phyloP scores from a whole-genome alignment of 1,140 invertebrate species.

The Temnothorax longispinosus region DNA sequence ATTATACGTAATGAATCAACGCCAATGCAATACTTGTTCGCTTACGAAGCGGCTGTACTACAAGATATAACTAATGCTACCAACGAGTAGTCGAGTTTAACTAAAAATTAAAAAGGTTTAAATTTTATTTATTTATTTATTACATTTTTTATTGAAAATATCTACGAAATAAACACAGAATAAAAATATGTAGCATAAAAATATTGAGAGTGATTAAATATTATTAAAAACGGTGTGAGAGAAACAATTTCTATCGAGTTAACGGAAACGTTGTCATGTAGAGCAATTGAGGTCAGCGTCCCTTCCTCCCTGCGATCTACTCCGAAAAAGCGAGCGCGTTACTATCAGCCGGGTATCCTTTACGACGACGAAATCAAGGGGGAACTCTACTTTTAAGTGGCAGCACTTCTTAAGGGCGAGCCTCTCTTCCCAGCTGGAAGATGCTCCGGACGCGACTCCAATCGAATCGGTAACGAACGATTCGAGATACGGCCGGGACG shows the following conservation, averaged over 20 bases:
- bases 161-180: not conserved
- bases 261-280: not conserved
- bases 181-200: not conserved
- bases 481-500: conserved; percentile 81
- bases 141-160: not conserved
- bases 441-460: conserved; percentile 67
- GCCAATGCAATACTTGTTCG: not conserved
- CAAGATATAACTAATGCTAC: not conserved
- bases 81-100: not conserved
- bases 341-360: conserved; percentile 31
- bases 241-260: not conserved
- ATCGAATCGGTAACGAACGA: conserved; percentile 85
- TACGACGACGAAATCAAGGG: conserved; percentile 50
- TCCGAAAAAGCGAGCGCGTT: conserved; percentile 45
- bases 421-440: conserved; percentile 23
- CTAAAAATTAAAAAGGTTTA: not conserved
- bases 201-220: not conserved
- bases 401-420: conserved; percentile 51
- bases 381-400: conserved; percentile 68
- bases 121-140: not conserved
- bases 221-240: not conserved
- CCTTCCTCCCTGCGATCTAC: conserved; percentile 8
- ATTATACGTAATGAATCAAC: not conserved
- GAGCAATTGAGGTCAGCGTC: not conserved
- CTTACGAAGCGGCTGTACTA: not conserved